Percentiles rank a stretch among this genome's conserved stretches.
phyloP scores from a whole-genome alignment of 2,888 invertebrate genomes.

The Rosalia funebris region DNA sequence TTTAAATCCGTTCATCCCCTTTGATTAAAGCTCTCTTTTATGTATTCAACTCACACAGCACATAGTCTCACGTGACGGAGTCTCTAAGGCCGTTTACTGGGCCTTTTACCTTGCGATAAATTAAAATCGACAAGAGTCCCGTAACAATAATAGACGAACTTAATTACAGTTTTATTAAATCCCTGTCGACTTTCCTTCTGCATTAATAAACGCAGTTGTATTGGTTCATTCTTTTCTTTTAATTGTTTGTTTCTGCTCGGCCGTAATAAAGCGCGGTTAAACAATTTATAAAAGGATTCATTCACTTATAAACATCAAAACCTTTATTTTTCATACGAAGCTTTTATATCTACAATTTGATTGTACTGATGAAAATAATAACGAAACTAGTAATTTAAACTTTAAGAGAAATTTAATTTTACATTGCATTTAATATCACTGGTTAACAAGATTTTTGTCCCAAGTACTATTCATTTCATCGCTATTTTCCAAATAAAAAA shows the following conservation, averaged over 20 bases:
- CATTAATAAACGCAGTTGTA: background rate
- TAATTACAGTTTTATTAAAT: constrained; percentile 12
- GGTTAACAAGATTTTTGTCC: too few species aligned
- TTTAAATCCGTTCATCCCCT: constrained; percentile 49
- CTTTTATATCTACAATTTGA: too few species aligned
- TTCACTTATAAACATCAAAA: too few species aligned
- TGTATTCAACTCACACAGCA: constrained; percentile 43
- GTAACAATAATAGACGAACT: constrained; percentile 3
- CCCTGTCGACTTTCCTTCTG: background rate
- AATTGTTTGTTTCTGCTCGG: background rate
- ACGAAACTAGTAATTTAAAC: too few species aligned
- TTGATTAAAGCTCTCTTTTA: constrained; percentile 48
- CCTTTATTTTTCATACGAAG: too few species aligned
- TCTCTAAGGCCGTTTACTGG: constrained; percentile 31
- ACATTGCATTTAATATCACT: too few species aligned
- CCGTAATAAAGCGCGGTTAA: background rate
- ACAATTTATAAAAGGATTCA: too few species aligned
- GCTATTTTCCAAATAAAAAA: too few species aligned
- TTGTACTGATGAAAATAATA: too few species aligned
- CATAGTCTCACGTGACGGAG: constrained; percentile 39
- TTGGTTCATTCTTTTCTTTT: background rate
- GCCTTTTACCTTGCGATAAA: constrained; percentile 35
- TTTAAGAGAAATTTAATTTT: too few species aligned
- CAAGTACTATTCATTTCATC: too few species aligned
- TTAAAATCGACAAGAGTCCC: constrained; percentile 22